Evolutionary conservation across 2,888 invertebrate species (phyloP), one percentile per base, ranked within the genome.

Genomic region (Drosophila pegasa): DNA sequence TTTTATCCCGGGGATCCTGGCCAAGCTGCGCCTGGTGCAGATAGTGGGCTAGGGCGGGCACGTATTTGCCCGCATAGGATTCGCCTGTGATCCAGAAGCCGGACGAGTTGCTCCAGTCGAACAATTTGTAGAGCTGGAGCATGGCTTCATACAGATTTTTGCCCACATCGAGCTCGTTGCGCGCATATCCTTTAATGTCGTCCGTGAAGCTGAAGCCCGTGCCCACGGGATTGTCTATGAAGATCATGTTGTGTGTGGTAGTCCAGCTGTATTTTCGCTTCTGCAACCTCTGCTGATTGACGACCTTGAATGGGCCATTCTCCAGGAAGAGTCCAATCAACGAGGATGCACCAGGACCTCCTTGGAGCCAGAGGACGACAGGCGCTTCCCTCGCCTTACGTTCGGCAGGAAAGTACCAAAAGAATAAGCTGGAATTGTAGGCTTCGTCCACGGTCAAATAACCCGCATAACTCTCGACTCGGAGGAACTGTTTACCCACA

Each of bases 141-240:
- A 98, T 86, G 0, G 96, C 96, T 56, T 94, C 93, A 88, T 97
- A 96, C 7, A 98, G 91, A 90, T 98, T 95, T 51, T 94, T 93
- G 0, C 96, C 98, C 2, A 98, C 96, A 89, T 96, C 95, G 0
- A 94, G 94, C 91, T 98, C 95, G 90, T 96, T 95, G 6, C 93
- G 94, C 10, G 96, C 96, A 91, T 96, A 98, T 0, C 98, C 98
- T 56, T 91, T 93, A 22, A 95, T 94, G 59, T 94, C 92, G 3
- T 95, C 94, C 0, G 98, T 97, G 87, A 97, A 98, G 92, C 98
- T 98, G 90, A 96, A 98, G 0, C 98, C 98, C 5, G 97, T 96
- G 1, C 97, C 97, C 1, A 97, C 98, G 0, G 98, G 98, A 91
- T 97, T 98, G 91, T 98, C 98, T 61, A 98, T 96, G 91, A 96